Evolutionary conservation across 2,113 vertebrate genomes (phyloP).

Genomic region (cattle (Bos taurus)): DNA sequence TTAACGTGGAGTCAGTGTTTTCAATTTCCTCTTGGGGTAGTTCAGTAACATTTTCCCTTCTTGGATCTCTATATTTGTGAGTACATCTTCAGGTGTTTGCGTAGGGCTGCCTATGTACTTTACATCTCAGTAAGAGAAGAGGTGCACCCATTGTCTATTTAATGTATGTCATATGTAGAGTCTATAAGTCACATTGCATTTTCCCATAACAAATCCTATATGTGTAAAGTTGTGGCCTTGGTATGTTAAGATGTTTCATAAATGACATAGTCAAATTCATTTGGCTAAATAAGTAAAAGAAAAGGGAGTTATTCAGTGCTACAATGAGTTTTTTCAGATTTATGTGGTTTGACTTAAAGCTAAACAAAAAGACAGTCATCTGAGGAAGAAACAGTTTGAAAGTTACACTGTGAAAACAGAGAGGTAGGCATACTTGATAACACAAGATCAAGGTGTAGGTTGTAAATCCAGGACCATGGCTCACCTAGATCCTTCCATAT

Average conservation of each 20-base stretch:
- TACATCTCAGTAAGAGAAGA: background rate
- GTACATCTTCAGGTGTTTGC: background rate
- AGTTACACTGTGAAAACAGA: background rate
- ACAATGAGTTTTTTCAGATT: background rate
- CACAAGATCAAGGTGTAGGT: background rate
- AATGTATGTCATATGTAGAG: background rate
- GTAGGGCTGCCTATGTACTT: background rate
- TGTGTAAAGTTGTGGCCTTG: background rate
- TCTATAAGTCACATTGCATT: background rate
- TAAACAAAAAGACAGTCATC: conserved; percentile 1
- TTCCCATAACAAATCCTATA: background rate
- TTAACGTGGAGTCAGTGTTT: conserved; percentile 12
- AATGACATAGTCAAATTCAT: conserved; percentile 4
- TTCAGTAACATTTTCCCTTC: conserved; percentile 17
- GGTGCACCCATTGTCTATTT: background rate
- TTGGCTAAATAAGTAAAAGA: background rate
- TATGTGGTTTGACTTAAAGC: conserved; percentile 27
- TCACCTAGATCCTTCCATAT: background rate
- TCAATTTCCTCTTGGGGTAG: background rate
- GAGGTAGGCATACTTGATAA: background rate
- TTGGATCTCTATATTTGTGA: conserved; percentile 7
- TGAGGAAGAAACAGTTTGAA: background rate
- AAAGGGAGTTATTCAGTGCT: background rate
- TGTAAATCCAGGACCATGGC: background rate
- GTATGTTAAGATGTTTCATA: conserved; percentile 36